Base-by-base conservation (phyloP, 2,113 vertebrate genomes). In the Passer domesticus region DNA sequence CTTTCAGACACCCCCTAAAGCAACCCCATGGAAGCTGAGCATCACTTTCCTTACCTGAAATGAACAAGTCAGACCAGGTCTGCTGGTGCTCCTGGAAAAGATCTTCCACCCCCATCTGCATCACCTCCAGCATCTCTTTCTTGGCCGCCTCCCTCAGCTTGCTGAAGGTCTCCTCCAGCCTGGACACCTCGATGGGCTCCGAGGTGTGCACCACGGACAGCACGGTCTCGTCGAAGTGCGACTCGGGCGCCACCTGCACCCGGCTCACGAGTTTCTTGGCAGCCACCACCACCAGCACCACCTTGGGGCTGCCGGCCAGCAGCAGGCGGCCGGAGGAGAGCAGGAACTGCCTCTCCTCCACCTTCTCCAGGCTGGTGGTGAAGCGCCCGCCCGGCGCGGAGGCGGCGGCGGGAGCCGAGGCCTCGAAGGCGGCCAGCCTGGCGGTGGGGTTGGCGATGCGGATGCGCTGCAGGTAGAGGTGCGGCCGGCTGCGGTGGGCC, bases 31-130 rank as follows among this genome's bases (percentile, higher is more conserved):
- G 55, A 63, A 67, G 30, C 0, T 4, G 17, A 85, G 10, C 58
- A 55, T 44, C 33, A 3, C 66, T 72, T 28, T 91, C 60, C 83
- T 98, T 87, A 99, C 99, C 99, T 94, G 99, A 99, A 93, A 98
- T 98, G 94, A 99, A 99, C 59, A 99, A 98, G 91, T 99, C 99
- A 30, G 97, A 97, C 99, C 99, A 99, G n/a, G 98, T 98, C 94
- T 98, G 98, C 92, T 98, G 99, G 97, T 99, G 99, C 47, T 99
- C 98, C 55, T 95, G 94, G 20, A 99, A 96, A 73, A 99, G 96
- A 24, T 99, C 98, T 0, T 99, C 98, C 17, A 98, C 95, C 0
- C 94, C 98, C 92, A 97, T 95, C 79, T 97, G 97, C 96, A 99
- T 95, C 79, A 99, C 97, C 86, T 99, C 99, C 84, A 96, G 95